These are phyloP conservation scores for Acanthosepion lycidas DNA, from an alignment of 2,888 invertebrate genomes.

Conservation along the genomic window DNA sequence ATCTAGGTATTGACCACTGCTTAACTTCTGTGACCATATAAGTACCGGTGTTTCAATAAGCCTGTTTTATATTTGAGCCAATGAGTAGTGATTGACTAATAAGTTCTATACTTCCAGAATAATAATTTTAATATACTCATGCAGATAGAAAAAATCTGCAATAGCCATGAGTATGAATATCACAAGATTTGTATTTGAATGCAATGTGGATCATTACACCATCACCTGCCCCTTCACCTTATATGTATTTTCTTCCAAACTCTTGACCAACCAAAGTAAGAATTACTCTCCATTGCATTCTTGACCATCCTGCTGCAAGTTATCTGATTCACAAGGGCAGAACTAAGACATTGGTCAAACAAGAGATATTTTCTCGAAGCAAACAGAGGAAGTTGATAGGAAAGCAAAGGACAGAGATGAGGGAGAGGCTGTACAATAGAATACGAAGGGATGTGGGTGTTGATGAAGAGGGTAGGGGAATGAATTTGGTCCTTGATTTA, in stretches of 20 bases:
- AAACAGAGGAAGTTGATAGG: conserved; percentile 16
- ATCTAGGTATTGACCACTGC: too few species aligned
- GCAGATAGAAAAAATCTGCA: not conserved
- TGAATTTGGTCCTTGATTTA: not conserved
- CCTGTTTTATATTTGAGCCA: too few species aligned
- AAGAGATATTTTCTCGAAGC: not conserved
- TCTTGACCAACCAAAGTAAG: not conserved
- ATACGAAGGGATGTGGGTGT: not conserved
- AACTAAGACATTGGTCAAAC: conserved; percentile 33
- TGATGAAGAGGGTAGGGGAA: not conserved
- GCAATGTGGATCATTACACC: not conserved
- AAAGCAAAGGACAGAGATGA: not conserved
- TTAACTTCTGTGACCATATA: too few species aligned
- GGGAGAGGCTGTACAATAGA: not conserved
- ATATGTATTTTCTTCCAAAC: not conserved
- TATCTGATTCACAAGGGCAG: conserved; percentile 33
- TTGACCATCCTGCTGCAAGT: conserved; percentile 14
- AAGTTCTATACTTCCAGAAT: too few species aligned
- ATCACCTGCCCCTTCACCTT: not conserved
- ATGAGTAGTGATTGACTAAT: too few species aligned
- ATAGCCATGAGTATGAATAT: not conserved
- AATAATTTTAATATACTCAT: too few species aligned
- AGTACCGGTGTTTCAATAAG: too few species aligned
- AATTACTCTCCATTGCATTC: not conserved
- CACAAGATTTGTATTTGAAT: not conserved